These are phyloP conservation scores for Acleris emargana DNA, from an alignment of 2,888 invertebrate species.

Conservation along the genomic window DNA sequence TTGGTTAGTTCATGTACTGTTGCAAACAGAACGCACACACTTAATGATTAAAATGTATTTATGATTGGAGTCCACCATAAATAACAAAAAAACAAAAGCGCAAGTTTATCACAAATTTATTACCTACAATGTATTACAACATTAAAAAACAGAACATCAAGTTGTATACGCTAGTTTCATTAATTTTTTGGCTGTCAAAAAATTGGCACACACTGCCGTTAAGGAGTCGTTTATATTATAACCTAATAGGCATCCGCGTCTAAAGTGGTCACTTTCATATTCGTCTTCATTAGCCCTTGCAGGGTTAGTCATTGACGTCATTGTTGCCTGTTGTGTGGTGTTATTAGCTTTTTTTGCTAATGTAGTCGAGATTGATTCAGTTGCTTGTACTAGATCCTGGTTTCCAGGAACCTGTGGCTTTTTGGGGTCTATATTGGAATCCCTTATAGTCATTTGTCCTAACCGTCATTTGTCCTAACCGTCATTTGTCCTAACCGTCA, in stretches of 20 bases:
- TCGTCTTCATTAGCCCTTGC: constrained; percentile 31
- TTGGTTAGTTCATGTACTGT: too few relatives aligned
- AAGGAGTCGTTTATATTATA: constrained; percentile 53
- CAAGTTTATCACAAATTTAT: too few relatives aligned
- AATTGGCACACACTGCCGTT: constrained; percentile 67
- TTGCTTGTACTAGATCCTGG: background rate
- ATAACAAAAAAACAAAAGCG: too few relatives aligned
- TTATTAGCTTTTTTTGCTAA: constrained; percentile 33
- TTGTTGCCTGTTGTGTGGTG: constrained; percentile 22
- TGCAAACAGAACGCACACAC: too few relatives aligned
- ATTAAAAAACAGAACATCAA: background rate
- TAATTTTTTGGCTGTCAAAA: constrained; percentile 43
- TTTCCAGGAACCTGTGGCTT: constrained; percentile 2
- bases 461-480: too few relatives aligned
- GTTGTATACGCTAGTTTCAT: background rate
- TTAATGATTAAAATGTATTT: too few relatives aligned
- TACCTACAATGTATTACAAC: too few relatives aligned
- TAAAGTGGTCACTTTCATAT: constrained; percentile 62
- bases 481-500: too few relatives aligned
- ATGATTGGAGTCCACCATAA: too few relatives aligned
- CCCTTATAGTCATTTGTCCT: too few relatives aligned
- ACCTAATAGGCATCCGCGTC: constrained; percentile 59
- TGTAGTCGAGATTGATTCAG: constrained; percentile 12
- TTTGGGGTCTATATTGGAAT: too few relatives aligned
- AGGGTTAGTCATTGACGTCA: constrained; percentile 31